Base-by-base conservation (phyloP, 2,797 vertebrate species). In the Danio tinwini region DNA sequence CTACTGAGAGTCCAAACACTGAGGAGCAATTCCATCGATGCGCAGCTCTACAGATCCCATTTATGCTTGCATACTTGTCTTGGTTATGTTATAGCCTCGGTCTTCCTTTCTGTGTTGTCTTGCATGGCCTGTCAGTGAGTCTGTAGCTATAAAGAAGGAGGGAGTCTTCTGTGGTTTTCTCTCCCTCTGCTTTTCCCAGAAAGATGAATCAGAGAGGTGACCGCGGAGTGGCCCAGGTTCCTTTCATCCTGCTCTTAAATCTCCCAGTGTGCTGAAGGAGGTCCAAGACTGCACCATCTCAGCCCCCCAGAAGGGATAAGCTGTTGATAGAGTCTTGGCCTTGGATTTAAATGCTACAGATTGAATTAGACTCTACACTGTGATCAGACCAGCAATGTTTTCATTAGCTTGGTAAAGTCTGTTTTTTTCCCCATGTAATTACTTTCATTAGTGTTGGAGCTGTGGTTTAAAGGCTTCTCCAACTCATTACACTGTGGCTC, bases 191-290 rank as follows among this genome's bases (percentile, higher is more conserved):
- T 62, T 86, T 89, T 89, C 86, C 89, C 89, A 92, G 90, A 91
- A 91, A 86, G 88, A 86, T 91, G 91, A 93, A 91, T 93, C 90
- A 92, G 87, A 92, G 88, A 89, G 81, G 71, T 83, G 87, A 92
- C 91, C 90, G 78, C 90, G 88, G 84, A 89, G 78, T 81, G 88
- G 85, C 85, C 88, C 81, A 68, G 82, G 85, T 86, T 83, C 84
- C 88, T 89, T 89, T 90, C 83, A 85, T 89, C 86, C 83, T 69
- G 53, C 74, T 83, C 87, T 89, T 85, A 61, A 53, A 85, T 87
- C 85, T 87, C 86, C 81, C 59, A 73, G 75, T 77, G 47, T 65
- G 6, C 79, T 81, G 63, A 80, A 75, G 82, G 82, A 78, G 80
- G 80, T 82, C 82, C 58, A 76, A 79, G 21, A 52, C 78, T 75